Base-by-base conservation (phyloP, 1,140 invertebrate species). In the Lepidotrigona ventralis region DNA sequence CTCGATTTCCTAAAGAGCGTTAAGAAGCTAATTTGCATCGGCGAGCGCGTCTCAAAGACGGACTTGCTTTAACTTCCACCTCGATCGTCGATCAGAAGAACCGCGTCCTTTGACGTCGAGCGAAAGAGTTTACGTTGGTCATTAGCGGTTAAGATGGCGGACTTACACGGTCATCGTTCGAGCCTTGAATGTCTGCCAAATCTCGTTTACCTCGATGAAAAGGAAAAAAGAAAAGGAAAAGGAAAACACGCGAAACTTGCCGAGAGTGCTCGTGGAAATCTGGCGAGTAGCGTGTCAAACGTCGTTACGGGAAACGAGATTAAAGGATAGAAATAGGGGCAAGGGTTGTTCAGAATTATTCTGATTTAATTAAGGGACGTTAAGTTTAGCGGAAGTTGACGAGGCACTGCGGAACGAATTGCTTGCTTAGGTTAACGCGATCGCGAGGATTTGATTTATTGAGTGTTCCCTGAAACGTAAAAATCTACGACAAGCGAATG, bases 141-240 rank as follows among this genome's bases (percentile, higher is more conserved):
- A 68, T 77, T 77, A 82, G 53, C n/a, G 73, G 33, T 82, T 82
- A 70, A 82, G 51, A 77, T 56, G 53, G 33, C 21, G 33, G 39
- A 53, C 69, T 80, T 81, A 75, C 80, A 76, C 64, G 73, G 29
- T 77, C 58, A 66, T 76, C 80, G 63, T 29, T 23, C 14, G 54
- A 51, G 69, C 69, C 23, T 69, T 82, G 64, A 82, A 77, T 53
- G 64, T 77, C 33, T 69, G 80, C 80, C 80, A 82, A 77, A 77
- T 77, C 39, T 69, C 53, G 29, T 81, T 81, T 53, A 17, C 70
- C n/a, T 29, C 17, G 21, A 1, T 19, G 39, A 8, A 46, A 46
- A 46, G 39, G 39, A 46, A 46, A 46, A 39, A 39, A 39, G 2
- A 39, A 39, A 39, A 39, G 5, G 33, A 39, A 39, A 46, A 8